Evolutionary conservation across 2,888 invertebrate species (phyloP), one percentile per base, ranked within the genome.

Genomic region (Drosophila testacea): DNA sequence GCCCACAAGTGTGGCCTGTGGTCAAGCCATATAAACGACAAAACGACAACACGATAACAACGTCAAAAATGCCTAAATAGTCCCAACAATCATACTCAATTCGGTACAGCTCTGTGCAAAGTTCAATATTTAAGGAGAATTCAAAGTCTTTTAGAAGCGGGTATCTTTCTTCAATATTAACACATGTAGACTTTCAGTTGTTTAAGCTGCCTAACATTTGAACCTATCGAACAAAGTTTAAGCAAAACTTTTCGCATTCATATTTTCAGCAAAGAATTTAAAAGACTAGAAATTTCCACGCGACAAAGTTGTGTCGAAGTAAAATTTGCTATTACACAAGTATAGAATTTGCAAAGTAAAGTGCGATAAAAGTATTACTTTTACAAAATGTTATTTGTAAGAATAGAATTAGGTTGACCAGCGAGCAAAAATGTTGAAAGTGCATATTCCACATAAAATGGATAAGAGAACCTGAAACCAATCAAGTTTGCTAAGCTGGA

Each of bases 11-110:
- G 65, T 64, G 67, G 65, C 73, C 55, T 71, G 73, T 77, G 83
- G 84, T 81, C 85, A 81, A 79, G 77, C 67, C 63, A 73, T 69
- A 62, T 62, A 77, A 79, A 61, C 56, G 67, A 55, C 16, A 54
- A 30, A 41, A 30, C 30, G 52, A 30, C 13, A 54, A 30, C 32
- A 32, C 32, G 9, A 32, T 9, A 6, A 32, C 30, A 74, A 60
- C 50, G 63, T 51, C 61, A 64, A 69, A 73, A 69, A 47, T 47
- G 55, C 57, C 62, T 52, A 68, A 79, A 78, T 73, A 60, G 66
- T 22, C 41, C 39, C 32, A 22, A 30, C 13, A 38, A n/a, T 27
- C 32, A 60, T 61, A 68, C 50, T 50, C 34, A 22, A 38, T 57
- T 57, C 28, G 34, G 38, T 39, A 51, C 56, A 61, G 59, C 11